Evolutionary conservation across 2,888 invertebrate genomes (phyloP), one percentile per base, ranked within the genome.

Genomic region (Dolomedes plantarius): DNA sequence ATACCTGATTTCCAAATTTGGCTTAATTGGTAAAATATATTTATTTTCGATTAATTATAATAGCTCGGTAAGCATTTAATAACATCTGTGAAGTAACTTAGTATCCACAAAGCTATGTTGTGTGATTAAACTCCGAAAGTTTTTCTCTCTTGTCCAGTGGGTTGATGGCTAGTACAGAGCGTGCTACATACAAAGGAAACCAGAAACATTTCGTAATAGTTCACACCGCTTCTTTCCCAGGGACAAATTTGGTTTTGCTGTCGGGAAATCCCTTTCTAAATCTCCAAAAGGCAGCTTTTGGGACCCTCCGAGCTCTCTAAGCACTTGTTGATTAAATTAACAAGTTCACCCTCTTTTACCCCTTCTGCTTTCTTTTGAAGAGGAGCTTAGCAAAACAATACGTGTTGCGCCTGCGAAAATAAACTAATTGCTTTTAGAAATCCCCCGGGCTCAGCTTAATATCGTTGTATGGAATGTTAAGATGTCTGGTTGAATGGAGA

Each of bases 321-420:
- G 56, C 56, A 56, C 56, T 56, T 56, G 56, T 56, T 56, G 56
- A 56, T 56, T 56, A 56, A 56, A 56, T 56, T 56, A 56, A 56
- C 56, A 56, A 56, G 23, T 2, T 23, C 56, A 36, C 9, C 36
- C 36, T 9, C 36, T 36, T 9, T 36, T 5, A 36, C 9, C 36
- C 23, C 56, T 2, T 23, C 56, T 3, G 11, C n/a, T 56, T 16
- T 23, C 1, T 23, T 56, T 56, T 19, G 23, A 1, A 9, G 6
- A 5, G 36, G 9, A 36, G 23, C 56, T 23, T 56, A 23, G 23
- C 13, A 2, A 56, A 56, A 56, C 56, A 56, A 56, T 56, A 56
- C 56, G 56, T 56, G 56, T 56, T 56, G 56, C 23, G 56, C 56
- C 23, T 56, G 3, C 56, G 5, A 11, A 56, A 16, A 56, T 56